A percentile compares a stretch with the other conserved stretches of the same genome.
Conservation (phyloP, 2,888 invertebrate genomes). For the Steinernema scapterisci region DNA sequence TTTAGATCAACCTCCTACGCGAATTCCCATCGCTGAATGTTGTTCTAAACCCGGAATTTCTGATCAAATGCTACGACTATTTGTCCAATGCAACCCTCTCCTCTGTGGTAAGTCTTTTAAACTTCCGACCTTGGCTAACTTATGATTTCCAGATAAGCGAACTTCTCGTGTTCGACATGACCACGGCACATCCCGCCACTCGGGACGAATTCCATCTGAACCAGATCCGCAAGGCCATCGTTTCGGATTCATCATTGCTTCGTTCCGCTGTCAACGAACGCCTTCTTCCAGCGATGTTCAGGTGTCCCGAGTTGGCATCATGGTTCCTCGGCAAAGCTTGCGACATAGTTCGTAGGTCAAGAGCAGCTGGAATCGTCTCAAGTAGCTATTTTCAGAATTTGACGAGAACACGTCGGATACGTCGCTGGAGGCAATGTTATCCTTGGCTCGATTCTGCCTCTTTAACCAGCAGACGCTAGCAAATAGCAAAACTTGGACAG, state of each 20-base stretch:
- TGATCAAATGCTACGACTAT: background rate
- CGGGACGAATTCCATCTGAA: background rate
- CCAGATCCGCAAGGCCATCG: background rate
- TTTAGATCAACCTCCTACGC: background rate
- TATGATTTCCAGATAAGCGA: background rate
- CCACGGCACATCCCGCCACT: background rate
- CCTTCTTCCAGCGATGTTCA: background rate
- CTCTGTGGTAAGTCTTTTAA: background rate
- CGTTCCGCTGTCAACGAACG: background rate
- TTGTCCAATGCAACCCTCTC: background rate
- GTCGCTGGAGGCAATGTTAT: background rate
- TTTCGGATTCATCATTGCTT: background rate
- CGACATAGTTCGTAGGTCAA: background rate
- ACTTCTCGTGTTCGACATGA: constrained; percentile 1
- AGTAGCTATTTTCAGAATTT: background rate
- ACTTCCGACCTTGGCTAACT: background rate
- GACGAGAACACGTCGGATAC: background rate
- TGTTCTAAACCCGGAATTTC: background rate
- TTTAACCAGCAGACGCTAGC: constrained; percentile 2
- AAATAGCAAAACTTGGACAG: background rate
- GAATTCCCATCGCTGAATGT: background rate
- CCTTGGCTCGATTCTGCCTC: constrained; percentile 9
- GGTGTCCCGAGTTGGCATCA: background rate
- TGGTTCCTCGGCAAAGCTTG: background rate
- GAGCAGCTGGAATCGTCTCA: background rate